Base-by-base conservation (phyloP, 2,797 vertebrate genomes). In the Hemibagrus guttatus region DNA sequence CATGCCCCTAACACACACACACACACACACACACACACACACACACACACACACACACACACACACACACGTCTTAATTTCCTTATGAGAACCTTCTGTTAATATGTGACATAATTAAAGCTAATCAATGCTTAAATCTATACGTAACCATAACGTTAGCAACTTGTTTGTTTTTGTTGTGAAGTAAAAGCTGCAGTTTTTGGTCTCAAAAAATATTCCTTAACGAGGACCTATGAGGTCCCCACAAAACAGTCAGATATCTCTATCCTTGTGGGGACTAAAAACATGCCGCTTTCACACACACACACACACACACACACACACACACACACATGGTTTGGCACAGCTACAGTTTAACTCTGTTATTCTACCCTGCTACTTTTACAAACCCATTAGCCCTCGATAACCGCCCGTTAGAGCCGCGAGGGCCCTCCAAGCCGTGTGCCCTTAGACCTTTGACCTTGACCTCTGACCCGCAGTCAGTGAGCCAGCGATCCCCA, bases 381-480 rank as follows among this genome's bases (percentile, higher is more conserved):
- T 95, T 95, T 92, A 89, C 93, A 94, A 95, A 89, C 92, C 92
- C 93, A 95, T 96, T 95, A 95, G 94, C 91, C 91, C 90, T 92
- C 92, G 93, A 95, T 95, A 96, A 95, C 91, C 90, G 93, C 93
- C 93, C 92, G 87, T 92, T 93, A 91, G 90, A 90, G 71, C 71
- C 92, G 88, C 89, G 92, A 92, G 90, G 83, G 88, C 81, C 90
- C 95, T 93, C 89, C 92, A 87, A 94, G 91, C 90, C 87, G 81
- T 90, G 90, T 94, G 91, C 94, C 94, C 95, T 95, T 93, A 92
- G 91, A 94, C 94, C 95, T 95, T 93, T 93, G 93, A 92, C 95
- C 94, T 95, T 96, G 95, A 95, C 93, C 88, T 93, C 85, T 91
- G 93, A 92, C 95, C 92, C 31, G 75, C 88, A 21, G 80, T 89